Conservation (phyloP, 2,888 invertebrate genomes). For the Sepiola atlantica region DNA sequence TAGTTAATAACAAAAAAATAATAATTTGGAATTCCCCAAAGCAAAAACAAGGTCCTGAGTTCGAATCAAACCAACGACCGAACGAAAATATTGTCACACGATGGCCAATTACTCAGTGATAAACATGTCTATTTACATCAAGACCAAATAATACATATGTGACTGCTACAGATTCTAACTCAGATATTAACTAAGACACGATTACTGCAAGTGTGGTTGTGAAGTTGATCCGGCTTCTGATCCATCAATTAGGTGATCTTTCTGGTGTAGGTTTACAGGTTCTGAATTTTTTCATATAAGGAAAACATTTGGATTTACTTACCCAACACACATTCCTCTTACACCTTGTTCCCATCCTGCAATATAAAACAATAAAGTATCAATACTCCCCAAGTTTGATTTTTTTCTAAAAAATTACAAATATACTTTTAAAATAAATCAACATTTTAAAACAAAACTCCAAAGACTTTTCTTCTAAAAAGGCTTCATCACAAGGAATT, state of each 20-base stretch:
- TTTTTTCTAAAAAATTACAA: not conserved
- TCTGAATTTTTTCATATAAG: not conserved
- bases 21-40: too few species aligned
- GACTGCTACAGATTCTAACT: too few species aligned
- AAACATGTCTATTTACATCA: too few species aligned
- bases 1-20: too few species aligned
- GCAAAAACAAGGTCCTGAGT: too few species aligned
- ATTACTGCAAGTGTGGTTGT: not conserved
- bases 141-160: too few species aligned
- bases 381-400: not conserved
- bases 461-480: not conserved
- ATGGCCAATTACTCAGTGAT: too few species aligned
- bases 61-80: too few species aligned
- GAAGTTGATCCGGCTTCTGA: not conserved
- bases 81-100: too few species aligned
- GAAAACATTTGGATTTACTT: conserved; percentile 50
- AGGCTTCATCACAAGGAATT: too few species aligned
- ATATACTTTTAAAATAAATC: not conserved
- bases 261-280: not conserved
- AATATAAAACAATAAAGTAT: conserved; percentile 49
- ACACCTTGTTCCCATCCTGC: conserved; percentile 64
- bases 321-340: conserved; percentile 64
- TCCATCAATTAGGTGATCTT: not conserved
- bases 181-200: not conserved
- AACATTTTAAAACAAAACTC: not conserved